Evolutionary conservation across 2,888 invertebrate species (phyloP).

Genomic region (Gastrophysa polygoni): DNA sequence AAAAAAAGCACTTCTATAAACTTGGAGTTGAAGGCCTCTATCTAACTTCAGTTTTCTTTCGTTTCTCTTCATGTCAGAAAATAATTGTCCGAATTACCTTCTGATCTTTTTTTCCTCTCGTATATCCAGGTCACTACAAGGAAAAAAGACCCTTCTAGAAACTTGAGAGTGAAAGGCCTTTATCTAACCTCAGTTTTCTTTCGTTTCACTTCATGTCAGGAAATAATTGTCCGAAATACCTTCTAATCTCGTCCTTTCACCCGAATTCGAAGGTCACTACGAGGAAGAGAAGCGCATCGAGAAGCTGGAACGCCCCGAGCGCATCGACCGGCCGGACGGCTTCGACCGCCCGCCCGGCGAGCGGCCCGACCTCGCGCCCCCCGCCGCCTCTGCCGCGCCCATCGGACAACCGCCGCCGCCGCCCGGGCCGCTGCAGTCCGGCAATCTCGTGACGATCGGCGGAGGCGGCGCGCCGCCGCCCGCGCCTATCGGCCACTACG

Average conservation of each 20-base stretch:
- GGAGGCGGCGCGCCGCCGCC: conserved; percentile 56
- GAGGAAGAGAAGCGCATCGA: conserved; percentile 48
- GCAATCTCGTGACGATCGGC: conserved; percentile 67
- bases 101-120: too few relatives aligned
- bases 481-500: conserved; percentile 64
- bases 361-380: conserved; percentile 39
- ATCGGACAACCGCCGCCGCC: conserved; percentile 65
- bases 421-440: conserved; percentile 64
- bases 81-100: too few relatives aligned
- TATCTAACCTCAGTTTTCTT: too few relatives aligned
- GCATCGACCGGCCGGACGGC: conserved; percentile 43
- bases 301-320: conserved; percentile 50
- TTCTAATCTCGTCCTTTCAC: too few relatives aligned
- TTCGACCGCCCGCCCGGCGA: conserved; percentile 55
- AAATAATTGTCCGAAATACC: too few relatives aligned
- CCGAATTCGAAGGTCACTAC: conserved; percentile 30
- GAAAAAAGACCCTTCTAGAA: too few relatives aligned
- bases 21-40: too few relatives aligned
- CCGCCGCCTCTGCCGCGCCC: conserved; percentile 51
- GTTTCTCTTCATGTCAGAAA: neutral
- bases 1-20: too few relatives aligned
- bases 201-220: neutral
- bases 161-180: too few relatives aligned
- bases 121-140: too few relatives aligned
- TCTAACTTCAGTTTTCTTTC: conserved; percentile 2